A percentile compares a stretch with the other conserved stretches of the same genome.
These are phyloP conservation scores for Alethe diademata DNA, from an alignment of 2,113 vertebrate species.

Conservation along the genomic window DNA sequence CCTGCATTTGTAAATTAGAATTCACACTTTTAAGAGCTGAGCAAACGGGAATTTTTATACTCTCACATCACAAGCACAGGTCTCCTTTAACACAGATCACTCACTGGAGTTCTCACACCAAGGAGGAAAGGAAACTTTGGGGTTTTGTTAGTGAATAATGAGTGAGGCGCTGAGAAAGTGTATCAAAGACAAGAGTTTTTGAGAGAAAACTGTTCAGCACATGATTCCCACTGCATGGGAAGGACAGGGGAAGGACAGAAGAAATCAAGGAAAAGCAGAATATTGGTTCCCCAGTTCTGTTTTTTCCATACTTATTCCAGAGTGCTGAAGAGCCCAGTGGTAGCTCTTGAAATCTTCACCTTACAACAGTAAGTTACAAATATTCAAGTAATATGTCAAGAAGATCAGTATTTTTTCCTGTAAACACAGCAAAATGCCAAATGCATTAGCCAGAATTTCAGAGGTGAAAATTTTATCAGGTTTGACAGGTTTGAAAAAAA, in stretches of 20 bases:
- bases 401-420: not conserved
- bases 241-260: not conserved
- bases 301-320: not conserved
- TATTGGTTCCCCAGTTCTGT: not conserved
- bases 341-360: not conserved
- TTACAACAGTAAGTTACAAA: not conserved
- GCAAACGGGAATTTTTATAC: not conserved
- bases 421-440: not conserved
- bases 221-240: rapidly evolving
- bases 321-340: not conserved
- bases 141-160: not conserved
- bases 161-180: not conserved
- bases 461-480: not conserved
- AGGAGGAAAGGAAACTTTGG: not conserved
- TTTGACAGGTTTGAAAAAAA: not conserved
- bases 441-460: not conserved
- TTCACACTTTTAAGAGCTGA: not conserved
- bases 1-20: not conserved
- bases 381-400: not conserved
- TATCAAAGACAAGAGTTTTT: not conserved
- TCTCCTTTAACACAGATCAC: not conserved
- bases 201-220: not conserved
- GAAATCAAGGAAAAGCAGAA: not conserved
- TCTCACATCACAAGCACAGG: not conserved
- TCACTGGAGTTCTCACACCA: not conserved